Evolutionary conservation across 2,888 invertebrate species (phyloP).

Genomic region (Sceliomorpha sp.): DNA sequence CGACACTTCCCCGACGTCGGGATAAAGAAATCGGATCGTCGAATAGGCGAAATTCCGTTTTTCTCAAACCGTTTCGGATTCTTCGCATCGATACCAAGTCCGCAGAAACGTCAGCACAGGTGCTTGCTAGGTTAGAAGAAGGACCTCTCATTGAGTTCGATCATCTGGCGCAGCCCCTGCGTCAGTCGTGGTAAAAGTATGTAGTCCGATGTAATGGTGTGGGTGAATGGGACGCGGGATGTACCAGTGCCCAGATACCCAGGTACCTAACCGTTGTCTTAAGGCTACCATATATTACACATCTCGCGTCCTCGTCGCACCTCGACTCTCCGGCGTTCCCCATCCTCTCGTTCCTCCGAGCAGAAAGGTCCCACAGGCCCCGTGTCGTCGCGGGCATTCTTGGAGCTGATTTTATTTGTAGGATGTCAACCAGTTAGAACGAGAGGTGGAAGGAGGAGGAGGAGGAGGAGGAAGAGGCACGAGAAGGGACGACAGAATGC

Average conservation of each 20-base stretch:
- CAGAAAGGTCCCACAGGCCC: constrained; percentile 71
- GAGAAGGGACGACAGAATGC: constrained; percentile 47
- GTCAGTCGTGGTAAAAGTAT: too few relatives aligned
- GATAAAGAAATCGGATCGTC: too few relatives aligned
- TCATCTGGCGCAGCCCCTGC: too few relatives aligned
- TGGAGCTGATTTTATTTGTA: constrained; percentile 79
- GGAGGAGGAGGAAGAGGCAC: constrained; percentile 32
- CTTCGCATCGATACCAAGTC: too few relatives aligned
- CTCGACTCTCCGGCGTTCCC: constrained; percentile 34
- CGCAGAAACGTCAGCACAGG: too few relatives aligned
- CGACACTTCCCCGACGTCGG: too few relatives aligned
- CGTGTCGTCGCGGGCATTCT: constrained; percentile 78
- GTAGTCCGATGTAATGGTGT: too few relatives aligned
- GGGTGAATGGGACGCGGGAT: constrained; percentile 53
- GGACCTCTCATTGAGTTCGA: too few relatives aligned
- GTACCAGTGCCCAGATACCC: too few relatives aligned
- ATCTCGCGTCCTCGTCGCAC: constrained; percentile 46
- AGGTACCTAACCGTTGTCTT: constrained; percentile 72
- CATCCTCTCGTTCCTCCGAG: constrained; percentile 54
- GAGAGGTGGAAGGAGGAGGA: constrained; percentile 41
- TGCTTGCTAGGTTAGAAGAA: too few relatives aligned
- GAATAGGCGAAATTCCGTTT: too few relatives aligned
- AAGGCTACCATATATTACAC: constrained; percentile 75
- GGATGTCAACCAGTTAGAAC: constrained; percentile 65
- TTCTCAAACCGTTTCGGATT: too few relatives aligned